A percentile compares a stretch with the other conserved stretches of the same genome.
These are phyloP conservation scores for Hipparchia sbordonii DNA, from an alignment of 2,888 invertebrate species.

Conservation along the genomic window DNA sequence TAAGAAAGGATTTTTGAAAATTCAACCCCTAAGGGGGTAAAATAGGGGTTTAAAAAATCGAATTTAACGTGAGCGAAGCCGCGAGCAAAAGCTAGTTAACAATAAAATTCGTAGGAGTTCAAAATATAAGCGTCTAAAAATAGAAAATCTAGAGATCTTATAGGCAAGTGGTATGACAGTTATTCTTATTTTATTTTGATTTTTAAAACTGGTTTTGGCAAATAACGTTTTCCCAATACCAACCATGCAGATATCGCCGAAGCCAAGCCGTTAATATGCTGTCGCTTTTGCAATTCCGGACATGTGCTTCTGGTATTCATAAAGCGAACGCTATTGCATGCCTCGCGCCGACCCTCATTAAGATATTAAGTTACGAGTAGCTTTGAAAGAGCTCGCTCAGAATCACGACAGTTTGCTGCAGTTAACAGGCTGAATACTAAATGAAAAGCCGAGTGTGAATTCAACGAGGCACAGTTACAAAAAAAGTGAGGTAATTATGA, in stretches of 20 bases:
- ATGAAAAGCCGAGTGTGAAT: constrained; percentile 22
- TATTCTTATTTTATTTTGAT: no score
- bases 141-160: no score
- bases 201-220: no score
- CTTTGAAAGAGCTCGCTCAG: constrained; percentile 27
- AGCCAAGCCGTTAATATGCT: background rate
- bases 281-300: constrained; percentile 19
- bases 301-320: constrained; percentile 27
- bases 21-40: no score
- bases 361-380: constrained; percentile 32
- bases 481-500: constrained; percentile 21
- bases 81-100: no score
- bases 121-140: no score
- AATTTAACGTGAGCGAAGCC: no score
- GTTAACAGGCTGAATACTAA: constrained; percentile 24
- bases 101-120: no score
- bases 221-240: background rate
- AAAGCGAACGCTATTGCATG: constrained; percentile 27
- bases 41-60: no score
- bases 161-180: no score
- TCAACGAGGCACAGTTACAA: constrained; percentile 20
- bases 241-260: background rate
- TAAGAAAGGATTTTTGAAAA: no score
- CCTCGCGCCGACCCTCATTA: constrained; percentile 30
- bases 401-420: constrained; percentile 22